Evolutionary conservation across 2,888 invertebrate species (phyloP), one percentile per base, ranked within the genome.

Genomic region (Cheilosia vernalis): DNA sequence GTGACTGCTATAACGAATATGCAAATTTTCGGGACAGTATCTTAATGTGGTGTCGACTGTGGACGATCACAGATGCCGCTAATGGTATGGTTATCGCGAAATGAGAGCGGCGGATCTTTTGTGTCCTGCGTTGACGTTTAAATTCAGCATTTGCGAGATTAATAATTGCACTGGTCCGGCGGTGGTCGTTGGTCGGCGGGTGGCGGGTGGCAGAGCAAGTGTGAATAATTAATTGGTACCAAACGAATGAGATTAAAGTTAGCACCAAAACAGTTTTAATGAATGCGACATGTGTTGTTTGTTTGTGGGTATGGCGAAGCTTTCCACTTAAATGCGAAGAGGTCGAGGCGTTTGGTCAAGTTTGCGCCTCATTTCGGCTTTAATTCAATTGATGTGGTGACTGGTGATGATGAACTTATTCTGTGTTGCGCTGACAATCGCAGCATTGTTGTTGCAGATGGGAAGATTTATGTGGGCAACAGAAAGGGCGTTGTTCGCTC

Each of bases 201-300:
- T 10, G 51, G 10, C 37, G 2, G 51, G 55, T 55, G 56, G 56
- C 21, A 33, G 44, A 56, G 67, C 58, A 44, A 76, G 80, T 72
- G 70, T 30, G 56, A 67, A 72, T 70, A 67, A 77, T 77, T 81
- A 85, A 81, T 81, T 85, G 76, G 72, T 81, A 81, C 40, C 42
- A 63, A 24, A 19, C 49, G 60, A 72, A 77, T 47, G 60, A 74
- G 69, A 76, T 80, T 64, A 79, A 70, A 56, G 19, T 74, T 84
- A 74, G 76, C 70, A 76, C 78, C 76, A 85, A 76, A 85, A 56
- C 51, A 66, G 53, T 72, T 80, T 80, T 80, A 72, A 56, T 85
- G 63, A 79, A 60, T 58, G 51, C 66, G 72, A 72, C 42, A 60
- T 55, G 49, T 58, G 67, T 76, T 76, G 24, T 56, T 73, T 66